Base-by-base conservation (phyloP, 2,113 vertebrate genomes). In the Chaenocephalus aceratus region DNA sequence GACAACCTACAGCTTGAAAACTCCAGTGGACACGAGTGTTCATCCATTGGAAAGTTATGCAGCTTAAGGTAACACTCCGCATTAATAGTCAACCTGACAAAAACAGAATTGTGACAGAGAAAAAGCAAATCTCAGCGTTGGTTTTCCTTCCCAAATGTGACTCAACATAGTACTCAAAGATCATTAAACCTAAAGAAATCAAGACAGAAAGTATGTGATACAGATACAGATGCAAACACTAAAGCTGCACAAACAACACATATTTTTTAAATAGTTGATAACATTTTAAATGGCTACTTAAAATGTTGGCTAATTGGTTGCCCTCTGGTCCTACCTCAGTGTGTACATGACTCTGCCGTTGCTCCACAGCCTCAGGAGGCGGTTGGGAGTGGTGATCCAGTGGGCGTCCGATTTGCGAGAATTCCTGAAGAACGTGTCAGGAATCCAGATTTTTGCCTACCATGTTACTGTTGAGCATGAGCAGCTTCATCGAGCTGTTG, bases 11-110 rank as follows among this genome's bases (percentile, higher is more conserved):
- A 99, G 96, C 98, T 99, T 77, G 98, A 99, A 96, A 99, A 99
- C 91, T 98, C 98, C 95, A 99, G 94, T 45, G 98, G 98, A 91
- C 98, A 99, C 80, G 98, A 99, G 90, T 99, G 97, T 79, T 98
- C 97, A 95, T 99, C 98, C 98, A 99, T 99, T 79, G 97, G 97
- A 95, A 99, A 99, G 94, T 99, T 98, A 95, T 99, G 97, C 94
- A 99, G 97, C 94, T 99, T 98, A 95, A 99, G 97, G 89, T 99
- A 98, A 92, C 98, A 99, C 95, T 99, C 97, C 93, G 97, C 98
- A 95, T 98, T 98, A 95, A 99, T 99, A 92, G 98, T 99, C 95
- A 99, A 95, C 94, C 98, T 99, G 92, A 95, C 92, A 92, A 91
- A 88, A 94, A 93, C 85, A 93, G 89, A 93, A 90, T 93, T 84